A percentile compares a stretch with the other conserved stretches of the same genome.
Conservation (phyloP, 2,888 invertebrate species). For the Cephus pulcher region DNA sequence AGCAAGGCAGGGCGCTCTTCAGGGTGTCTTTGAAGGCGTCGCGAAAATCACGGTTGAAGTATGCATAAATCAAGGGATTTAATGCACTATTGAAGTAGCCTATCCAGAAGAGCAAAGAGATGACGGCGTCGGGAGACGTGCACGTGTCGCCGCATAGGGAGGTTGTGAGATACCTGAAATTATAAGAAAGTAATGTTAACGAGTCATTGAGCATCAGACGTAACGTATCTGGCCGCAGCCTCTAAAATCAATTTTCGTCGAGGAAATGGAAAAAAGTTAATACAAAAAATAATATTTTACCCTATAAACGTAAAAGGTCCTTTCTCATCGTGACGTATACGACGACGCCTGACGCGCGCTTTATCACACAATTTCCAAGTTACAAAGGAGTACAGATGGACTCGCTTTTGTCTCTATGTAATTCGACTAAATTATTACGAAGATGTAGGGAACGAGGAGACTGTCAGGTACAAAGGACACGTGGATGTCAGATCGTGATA, state of each 20-base stretch:
- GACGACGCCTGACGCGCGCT: neutral
- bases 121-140: constrained; percentile 76
- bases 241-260: too few relatives aligned
- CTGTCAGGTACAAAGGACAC: neutral
- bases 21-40: constrained; percentile 95
- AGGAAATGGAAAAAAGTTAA: neutral
- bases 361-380: neutral
- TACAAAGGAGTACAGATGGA: neutral
- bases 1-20: constrained; percentile 87
- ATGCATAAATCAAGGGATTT: constrained; percentile 95
- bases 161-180: constrained; percentile 84
- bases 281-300: neutral
- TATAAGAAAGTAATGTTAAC: constrained; percentile 20
- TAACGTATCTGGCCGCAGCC: neutral
- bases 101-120: constrained; percentile 87
- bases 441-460: neutral
- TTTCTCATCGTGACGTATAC: neutral
- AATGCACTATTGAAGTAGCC: constrained; percentile 97
- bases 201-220: neutral
- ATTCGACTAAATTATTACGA: neutral
- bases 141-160: constrained; percentile 83
- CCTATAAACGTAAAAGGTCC: neutral
- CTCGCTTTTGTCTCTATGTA: too few relatives aligned
- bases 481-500: neutral
- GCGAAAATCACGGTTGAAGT: constrained; percentile 96